phyloP scores from a whole-genome alignment of 2,888 invertebrate species.

The Alentia gelatinosa region DNA sequence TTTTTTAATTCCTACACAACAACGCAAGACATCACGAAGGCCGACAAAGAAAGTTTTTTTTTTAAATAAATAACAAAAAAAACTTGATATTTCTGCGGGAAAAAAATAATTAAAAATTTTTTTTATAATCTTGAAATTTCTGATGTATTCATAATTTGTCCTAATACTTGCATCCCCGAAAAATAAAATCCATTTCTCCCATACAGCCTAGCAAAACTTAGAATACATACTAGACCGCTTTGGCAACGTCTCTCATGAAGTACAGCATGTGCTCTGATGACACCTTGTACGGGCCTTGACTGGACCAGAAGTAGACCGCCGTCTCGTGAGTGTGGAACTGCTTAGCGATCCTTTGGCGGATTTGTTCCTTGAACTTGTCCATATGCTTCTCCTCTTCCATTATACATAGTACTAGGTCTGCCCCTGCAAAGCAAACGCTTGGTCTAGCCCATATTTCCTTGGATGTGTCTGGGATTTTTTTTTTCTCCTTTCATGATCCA shows the following conservation, averaged over 20 bases:
- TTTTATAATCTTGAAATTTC: no score
- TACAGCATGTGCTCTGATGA: constrained; percentile 3
- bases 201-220: not conserved
- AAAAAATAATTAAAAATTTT: no score
- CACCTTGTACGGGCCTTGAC: not conserved
- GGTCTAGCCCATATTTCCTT: constrained; percentile 24
- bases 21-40: no score
- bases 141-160: no score
- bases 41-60: no score
- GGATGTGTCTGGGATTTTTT: no score
- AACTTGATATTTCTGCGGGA: no score
- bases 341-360: constrained; percentile 14
- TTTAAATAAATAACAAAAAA: no score
- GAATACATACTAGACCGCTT: constrained; percentile 46
- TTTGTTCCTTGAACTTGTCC: not conserved
- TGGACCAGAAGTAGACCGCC: not conserved
- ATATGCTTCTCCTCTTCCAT: not conserved
- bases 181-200: not conserved
- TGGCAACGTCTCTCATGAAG: constrained; percentile 45
- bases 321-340: not conserved
- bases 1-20: no score
- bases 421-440: constrained; percentile 16
- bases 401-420: not conserved
- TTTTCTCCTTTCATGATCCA: not conserved
- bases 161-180: no score